These are phyloP conservation scores for Onychostoma macrolepis DNA, from an alignment of 2,113 vertebrate species.

Conservation along the genomic window DNA sequence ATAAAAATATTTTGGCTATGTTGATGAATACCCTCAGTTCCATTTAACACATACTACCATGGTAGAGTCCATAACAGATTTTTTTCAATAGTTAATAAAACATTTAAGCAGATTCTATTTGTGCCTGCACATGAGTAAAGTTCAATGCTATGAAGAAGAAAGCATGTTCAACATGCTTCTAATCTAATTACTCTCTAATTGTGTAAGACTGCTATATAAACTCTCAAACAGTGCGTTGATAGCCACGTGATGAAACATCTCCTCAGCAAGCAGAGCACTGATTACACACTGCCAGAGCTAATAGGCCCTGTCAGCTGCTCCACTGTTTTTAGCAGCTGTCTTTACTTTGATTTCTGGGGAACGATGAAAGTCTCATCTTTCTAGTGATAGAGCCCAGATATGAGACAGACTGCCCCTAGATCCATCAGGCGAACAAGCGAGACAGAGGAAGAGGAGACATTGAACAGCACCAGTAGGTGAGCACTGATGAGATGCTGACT, in stretches of 20 bases:
- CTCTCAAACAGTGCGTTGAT: constrained; percentile 3
- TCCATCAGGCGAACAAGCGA: constrained; percentile 7
- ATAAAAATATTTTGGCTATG: background rate
- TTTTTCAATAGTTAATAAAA: background rate
- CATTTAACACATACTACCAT: background rate
- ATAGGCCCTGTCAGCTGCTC: constrained; percentile 54
- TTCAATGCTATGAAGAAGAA: background rate
- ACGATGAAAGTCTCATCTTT: constrained; percentile 66
- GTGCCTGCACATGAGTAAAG: background rate
- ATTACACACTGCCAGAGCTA: constrained; percentile 61
- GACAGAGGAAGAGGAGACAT: constrained; percentile 28
- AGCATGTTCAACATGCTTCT: constrained; percentile 17
- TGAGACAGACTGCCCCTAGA: constrained; percentile 55
- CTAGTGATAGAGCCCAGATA: constrained; percentile 64
- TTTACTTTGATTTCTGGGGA: constrained; percentile 61
- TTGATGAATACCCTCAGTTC: background rate
- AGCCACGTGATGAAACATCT: constrained; percentile 17
- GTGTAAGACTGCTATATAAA: constrained; percentile 24
- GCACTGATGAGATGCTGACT: constrained; percentile 54
- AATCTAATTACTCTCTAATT: constrained; percentile 16
- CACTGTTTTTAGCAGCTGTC: constrained; percentile 70
- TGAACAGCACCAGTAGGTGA: background rate
- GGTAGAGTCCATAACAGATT: background rate
- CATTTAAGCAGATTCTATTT: background rate
- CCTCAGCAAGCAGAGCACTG: constrained; percentile 1